Base-by-base conservation (phyloP, 2,113 vertebrate genomes). In the Pomatostomus ruficeps region DNA sequence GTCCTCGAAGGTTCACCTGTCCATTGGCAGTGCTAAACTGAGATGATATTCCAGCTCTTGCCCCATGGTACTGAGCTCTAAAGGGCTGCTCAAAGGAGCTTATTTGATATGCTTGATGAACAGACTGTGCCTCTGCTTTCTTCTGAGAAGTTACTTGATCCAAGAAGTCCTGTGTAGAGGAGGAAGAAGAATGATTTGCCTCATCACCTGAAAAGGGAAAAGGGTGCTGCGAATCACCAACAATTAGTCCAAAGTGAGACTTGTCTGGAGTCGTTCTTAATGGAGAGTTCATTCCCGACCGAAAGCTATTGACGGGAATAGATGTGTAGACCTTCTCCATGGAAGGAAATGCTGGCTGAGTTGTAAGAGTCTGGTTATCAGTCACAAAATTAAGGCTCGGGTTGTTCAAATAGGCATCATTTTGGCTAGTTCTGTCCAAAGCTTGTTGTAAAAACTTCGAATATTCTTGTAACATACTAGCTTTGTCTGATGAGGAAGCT, bases 371-470 rank as follows among this genome's bases (percentile, higher is more conserved):
- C 96, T 98, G 98, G 98, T 98, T 99, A 97, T 99, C 99, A 33
- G 98, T 99, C 95, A 99, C 98, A 98, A 99, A 98, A 95, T 99
- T 99, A 98, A 99, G 99, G 98, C 98, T 99, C 52, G 99, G 98
- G 98, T 98, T 99, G 97, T 98, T 99, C 97, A 99, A 98, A 98
- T 99, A 99, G 98, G 98, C 99, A 98, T 99, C 99, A 82, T 99
- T 99, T 98, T 99, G 99, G 98, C 99, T 99, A 97, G 99, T 99
- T 98, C 99, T 98, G 97, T 99, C 99, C 98, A 99, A 97, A 26
- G 99, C 99, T 98, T 99, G 99, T 89, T 99, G 99, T 90, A 99
- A 98, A 97, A 99, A 99, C 97, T 99, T 99, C 26, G 99, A 99
- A 95, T 99, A 99, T 86, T 99, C 99, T 82, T 99, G 99, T 95